Conservation (phyloP, 2,888 invertebrate species). For the Polietes domitor region DNA sequence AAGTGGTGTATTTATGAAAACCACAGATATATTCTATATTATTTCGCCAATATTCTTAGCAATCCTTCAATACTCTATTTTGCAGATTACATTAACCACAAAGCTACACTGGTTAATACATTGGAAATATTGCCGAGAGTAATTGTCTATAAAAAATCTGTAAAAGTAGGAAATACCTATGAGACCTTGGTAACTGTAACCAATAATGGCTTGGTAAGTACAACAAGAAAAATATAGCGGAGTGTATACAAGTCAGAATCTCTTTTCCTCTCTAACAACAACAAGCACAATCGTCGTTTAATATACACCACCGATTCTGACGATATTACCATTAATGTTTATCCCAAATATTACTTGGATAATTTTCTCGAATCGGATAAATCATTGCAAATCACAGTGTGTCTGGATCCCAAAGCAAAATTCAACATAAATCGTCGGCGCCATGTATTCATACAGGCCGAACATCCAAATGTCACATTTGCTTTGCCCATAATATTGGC, state of each 20-base stretch:
- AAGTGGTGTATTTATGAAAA: too few species aligned
- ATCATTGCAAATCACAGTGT: conserved; percentile 67
- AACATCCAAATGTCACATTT: conserved; percentile 74
- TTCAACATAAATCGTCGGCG: conserved; percentile 71
- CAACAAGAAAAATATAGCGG: not conserved
- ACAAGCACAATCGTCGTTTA: conserved; percentile 73
- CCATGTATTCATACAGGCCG: conserved; percentile 70
- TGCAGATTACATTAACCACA: conserved; percentile 59
- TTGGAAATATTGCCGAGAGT: conserved; percentile 67
- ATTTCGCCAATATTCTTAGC: too few species aligned
- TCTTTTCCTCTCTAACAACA: conserved; percentile 13
- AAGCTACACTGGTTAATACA: conserved; percentile 44
- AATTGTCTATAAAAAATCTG: conserved; percentile 57
- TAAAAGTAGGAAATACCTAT: conserved; percentile 52
- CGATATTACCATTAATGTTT: conserved; percentile 66
- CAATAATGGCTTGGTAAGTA: conserved; percentile 67
- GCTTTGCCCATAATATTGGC: conserved; percentile 73
- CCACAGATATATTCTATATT: too few species aligned
- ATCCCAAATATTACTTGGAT: conserved; percentile 56
- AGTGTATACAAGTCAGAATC: not conserved
- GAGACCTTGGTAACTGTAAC: conserved; percentile 56
- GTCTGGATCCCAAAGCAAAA: conserved; percentile 62
- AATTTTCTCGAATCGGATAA: conserved; percentile 72
- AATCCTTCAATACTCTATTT: not conserved
- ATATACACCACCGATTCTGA: conserved; percentile 71